These are phyloP conservation scores for Volucella inflata DNA, from an alignment of 2,888 invertebrate species.

Conservation along the genomic window DNA sequence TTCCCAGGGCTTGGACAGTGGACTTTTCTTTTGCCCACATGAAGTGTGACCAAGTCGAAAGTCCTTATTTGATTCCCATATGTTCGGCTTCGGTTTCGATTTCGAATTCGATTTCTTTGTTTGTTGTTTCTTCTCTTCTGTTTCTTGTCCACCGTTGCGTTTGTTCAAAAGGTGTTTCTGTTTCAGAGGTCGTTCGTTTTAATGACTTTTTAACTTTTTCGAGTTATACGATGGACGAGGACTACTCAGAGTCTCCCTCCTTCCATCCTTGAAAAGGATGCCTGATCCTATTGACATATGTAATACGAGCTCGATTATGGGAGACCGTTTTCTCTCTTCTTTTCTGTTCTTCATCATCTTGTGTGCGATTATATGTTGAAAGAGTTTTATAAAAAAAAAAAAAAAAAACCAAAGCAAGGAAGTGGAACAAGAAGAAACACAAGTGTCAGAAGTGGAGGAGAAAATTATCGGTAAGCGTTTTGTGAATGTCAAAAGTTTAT, in stretches of 20 bases:
- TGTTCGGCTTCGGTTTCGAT: not conserved
- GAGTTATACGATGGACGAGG: not conserved
- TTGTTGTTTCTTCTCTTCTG: conserved; percentile 11
- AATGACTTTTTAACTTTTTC: conserved; percentile 61
- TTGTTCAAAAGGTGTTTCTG: not conserved
- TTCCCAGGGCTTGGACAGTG: conserved; percentile 1
- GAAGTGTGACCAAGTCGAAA: not conserved
- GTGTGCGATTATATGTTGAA: not conserved
- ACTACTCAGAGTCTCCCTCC: not conserved
- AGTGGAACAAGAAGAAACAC: not conserved
- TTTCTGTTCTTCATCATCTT: no score
- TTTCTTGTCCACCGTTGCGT: not conserved
- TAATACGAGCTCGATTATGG: conserved; percentile 40
- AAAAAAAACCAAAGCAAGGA: not conserved
- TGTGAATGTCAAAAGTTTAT: conserved; percentile 67
- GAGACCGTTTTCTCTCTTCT: no score
- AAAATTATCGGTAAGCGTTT: conserved; percentile 58
- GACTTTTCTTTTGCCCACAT: not conserved
- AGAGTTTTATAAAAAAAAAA: not conserved
- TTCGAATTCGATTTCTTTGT: conserved; percentile 6
- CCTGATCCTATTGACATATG: conserved; percentile 33
- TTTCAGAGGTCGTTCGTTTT: conserved; percentile 25
- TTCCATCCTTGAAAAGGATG: not conserved
- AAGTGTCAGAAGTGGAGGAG: conserved; percentile 5
- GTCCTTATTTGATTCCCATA: conserved; percentile 25